phyloP scores from a whole-genome alignment of 1,140 invertebrate genomes.

The Oncopeltus fasciatus region DNA sequence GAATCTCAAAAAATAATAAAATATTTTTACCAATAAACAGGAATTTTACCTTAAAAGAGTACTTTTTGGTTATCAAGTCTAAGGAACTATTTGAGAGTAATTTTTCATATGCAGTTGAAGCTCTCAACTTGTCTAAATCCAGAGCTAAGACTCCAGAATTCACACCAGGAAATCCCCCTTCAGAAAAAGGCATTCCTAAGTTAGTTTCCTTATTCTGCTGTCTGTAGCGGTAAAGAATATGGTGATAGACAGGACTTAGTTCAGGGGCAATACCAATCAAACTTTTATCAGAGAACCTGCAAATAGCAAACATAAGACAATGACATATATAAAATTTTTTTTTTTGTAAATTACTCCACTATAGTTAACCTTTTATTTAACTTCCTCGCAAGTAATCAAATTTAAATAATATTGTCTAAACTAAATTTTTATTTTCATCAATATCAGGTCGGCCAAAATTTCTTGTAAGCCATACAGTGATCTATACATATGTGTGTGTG shows the following conservation, averaged over 20 bases:
- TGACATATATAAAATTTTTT: too few relatives aligned
- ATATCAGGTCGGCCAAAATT: too few relatives aligned
- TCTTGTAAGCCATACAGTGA: too few relatives aligned
- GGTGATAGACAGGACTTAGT: constrained; percentile 65
- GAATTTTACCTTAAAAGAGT: constrained; percentile 22
- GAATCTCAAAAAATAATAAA: neutral
- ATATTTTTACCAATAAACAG: neutral
- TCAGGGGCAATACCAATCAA: constrained; percentile 56
- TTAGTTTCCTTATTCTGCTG: constrained; percentile 41
- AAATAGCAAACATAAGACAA: too few relatives aligned
- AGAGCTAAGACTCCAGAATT: constrained; percentile 71
- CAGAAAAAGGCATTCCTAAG: constrained; percentile 39
- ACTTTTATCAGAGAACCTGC: neutral
- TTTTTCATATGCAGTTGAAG: constrained; percentile 32
- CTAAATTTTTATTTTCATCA: too few relatives aligned
- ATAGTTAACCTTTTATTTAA: too few relatives aligned
- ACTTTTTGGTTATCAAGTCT: constrained; percentile 17
- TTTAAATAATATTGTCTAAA: too few relatives aligned
- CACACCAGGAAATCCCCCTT: constrained; percentile 54
- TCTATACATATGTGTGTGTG: too few relatives aligned
- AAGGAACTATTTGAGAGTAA: constrained; percentile 16
- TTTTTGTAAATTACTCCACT: too few relatives aligned
- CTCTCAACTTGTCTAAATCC: constrained; percentile 50
- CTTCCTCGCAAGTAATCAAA: too few relatives aligned
- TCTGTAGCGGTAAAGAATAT: constrained; percentile 56